A percentile compares a stretch with the other conserved stretches of the same genome.
phyloP scores from a whole-genome alignment of 2,888 invertebrate species.

The Hoplodrina blanda region DNA sequence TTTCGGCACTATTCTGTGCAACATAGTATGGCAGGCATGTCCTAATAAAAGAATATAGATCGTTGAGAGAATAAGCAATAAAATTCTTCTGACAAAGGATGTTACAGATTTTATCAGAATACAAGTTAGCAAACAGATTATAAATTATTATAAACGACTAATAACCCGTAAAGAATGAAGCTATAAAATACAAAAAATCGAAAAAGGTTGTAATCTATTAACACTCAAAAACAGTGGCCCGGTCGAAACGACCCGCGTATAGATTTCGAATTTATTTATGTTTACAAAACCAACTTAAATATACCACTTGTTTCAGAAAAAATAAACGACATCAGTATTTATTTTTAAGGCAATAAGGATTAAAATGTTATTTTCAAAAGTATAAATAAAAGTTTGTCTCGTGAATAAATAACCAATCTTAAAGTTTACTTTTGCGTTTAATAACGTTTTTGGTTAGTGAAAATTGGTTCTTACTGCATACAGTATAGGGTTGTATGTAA shows the following conservation, averaged over 20 bases:
- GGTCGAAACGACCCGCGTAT: constrained; percentile 77
- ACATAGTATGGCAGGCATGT: too few species aligned
- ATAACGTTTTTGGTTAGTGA: neutral
- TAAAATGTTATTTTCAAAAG: constrained; percentile 16
- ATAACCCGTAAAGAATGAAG: constrained; percentile 68
- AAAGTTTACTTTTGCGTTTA: constrained; percentile 13
- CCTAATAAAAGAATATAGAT: too few species aligned
- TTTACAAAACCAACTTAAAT: constrained; percentile 66
- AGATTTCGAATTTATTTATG: constrained; percentile 85
- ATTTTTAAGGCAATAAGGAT: constrained; percentile 23
- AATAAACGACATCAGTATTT: constrained; percentile 23
- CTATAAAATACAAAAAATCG: constrained; percentile 70
- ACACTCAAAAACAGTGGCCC: constrained; percentile 85
- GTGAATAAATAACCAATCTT: constrained; percentile 52
- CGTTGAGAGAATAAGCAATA: neutral
- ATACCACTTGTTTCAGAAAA: neutral
- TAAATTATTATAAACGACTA: constrained; percentile 41
- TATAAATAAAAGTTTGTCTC: constrained; percentile 43
- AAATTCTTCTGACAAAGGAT: neutral
- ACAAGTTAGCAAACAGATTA: constrained; percentile 21
- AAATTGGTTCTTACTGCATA: constrained; percentile 61
- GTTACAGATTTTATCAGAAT: constrained; percentile 21
- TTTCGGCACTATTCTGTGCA: too few species aligned
- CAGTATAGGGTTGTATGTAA: constrained; percentile 41
- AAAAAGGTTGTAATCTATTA: constrained; percentile 79